phyloP scores from a whole-genome alignment of 2,888 invertebrate genomes.

The Aporophyla lueneburgensis region DNA sequence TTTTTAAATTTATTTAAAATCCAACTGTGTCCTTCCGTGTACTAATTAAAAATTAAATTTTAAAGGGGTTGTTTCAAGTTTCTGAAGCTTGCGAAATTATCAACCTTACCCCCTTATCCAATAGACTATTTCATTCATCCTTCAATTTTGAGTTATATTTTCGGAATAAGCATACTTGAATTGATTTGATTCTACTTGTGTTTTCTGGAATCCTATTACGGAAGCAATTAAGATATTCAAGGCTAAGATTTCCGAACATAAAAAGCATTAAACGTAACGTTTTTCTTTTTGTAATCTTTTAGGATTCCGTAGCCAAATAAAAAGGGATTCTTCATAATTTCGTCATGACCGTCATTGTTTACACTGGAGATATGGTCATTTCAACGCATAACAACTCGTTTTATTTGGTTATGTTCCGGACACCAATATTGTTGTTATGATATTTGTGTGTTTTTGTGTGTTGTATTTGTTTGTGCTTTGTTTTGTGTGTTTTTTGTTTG shows the following conservation, averaged over 20 bases:
- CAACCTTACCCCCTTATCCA: slow-evolving; percentile 1
- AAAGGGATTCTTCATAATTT: no score
- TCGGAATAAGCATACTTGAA: background rate
- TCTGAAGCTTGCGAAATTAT: slow-evolving; percentile 4
- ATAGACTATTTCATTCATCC: slow-evolving; percentile 9
- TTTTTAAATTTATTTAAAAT: slow-evolving; percentile 11
- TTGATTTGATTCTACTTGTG: slow-evolving; percentile 17
- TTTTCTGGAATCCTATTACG: slow-evolving; percentile 10
- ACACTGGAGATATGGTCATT: no score
- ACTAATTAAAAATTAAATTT: slow-evolving; percentile 26
- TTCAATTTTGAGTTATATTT: slow-evolving; percentile 16
- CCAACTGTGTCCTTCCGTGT: no score
- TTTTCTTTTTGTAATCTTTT: no score
- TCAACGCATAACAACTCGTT: no score
- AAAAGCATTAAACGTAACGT: background rate
- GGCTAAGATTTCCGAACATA: background rate
- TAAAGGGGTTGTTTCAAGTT: slow-evolving; percentile 14
- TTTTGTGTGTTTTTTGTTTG: no score
- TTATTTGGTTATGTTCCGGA: no score
- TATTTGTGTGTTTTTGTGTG: no score
- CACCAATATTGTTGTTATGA: no score
- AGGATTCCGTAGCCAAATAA: no score
- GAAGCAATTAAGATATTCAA: slow-evolving; percentile 8
- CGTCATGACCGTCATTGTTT: no score
- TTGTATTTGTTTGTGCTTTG: no score